Conservation (phyloP, 2,888 invertebrate species). For the Brenthis ino region DNA sequence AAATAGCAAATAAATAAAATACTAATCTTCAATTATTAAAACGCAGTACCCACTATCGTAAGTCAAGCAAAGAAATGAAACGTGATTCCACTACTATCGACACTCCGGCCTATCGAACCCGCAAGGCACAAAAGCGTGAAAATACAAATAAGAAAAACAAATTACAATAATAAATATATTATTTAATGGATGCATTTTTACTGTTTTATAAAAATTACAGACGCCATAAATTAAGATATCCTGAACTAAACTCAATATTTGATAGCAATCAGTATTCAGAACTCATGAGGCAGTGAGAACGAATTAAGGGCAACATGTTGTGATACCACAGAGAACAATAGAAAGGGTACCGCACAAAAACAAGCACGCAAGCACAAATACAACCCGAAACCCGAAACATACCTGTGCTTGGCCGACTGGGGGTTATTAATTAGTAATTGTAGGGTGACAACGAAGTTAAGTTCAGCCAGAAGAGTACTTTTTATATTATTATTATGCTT, state of each 20-base stretch:
- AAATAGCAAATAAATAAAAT: too few species aligned
- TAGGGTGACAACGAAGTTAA: slow-evolving; percentile 64
- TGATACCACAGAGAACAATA: slow-evolving; percentile 77
- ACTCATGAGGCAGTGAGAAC: slow-evolving; percentile 74
- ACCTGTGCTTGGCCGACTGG: slow-evolving; percentile 54
- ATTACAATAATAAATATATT: not conserved
- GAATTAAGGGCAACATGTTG: slow-evolving; percentile 78
- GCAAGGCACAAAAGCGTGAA: not conserved
- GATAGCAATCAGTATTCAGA: slow-evolving; percentile 69
- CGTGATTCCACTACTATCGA: too few species aligned
- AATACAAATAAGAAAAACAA: not conserved
- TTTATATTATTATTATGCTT: not conserved
- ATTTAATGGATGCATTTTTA: not conserved
- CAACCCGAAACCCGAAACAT: slow-evolving; percentile 54
- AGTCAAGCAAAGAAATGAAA: too few species aligned
- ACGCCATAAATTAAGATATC: slow-evolving; percentile 39
- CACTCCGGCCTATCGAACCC: too few species aligned
- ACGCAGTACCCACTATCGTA: too few species aligned
- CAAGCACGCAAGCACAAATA: slow-evolving; percentile 63
- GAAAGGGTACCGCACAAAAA: slow-evolving; percentile 69
- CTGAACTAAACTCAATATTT: slow-evolving; percentile 32
- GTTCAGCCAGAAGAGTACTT: slow-evolving; percentile 8
- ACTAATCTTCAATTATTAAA: too few species aligned
- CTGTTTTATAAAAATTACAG: slow-evolving; percentile 23
- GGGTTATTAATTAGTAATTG: slow-evolving; percentile 74